A percentile compares a stretch with the other conserved stretches of the same genome.
Evolutionary conservation across 2,888 invertebrate genomes (phyloP).

Genomic region (Eupeodes latifasciatus): DNA sequence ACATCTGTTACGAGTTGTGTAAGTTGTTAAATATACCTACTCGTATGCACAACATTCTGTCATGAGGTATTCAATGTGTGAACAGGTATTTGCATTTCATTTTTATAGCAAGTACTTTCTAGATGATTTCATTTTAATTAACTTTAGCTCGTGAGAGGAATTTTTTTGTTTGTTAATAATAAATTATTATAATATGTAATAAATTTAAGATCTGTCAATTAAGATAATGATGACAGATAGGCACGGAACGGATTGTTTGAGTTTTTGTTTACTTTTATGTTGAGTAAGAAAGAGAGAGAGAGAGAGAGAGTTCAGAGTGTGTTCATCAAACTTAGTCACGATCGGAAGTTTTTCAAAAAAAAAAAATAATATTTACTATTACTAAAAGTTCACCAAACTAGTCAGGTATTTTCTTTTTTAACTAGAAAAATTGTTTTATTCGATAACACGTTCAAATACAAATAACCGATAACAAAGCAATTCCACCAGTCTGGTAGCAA

Average conservation of each 20-base stretch:
- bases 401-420: too few relatives aligned
- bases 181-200: not conserved
- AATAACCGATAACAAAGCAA: too few relatives aligned
- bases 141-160: conserved; percentile 18
- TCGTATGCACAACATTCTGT: not conserved
- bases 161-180: not conserved
- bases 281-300: too few relatives aligned
- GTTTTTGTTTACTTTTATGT: not conserved
- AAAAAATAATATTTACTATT: too few relatives aligned
- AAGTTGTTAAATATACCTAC: not conserved
- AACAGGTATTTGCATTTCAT: conserved; percentile 19
- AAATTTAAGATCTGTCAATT: not conserved
- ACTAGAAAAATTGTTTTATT: too few relatives aligned
- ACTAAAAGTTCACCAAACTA: too few relatives aligned
- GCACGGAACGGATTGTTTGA: not conserved
- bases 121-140: conserved; percentile 29
- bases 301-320: too few relatives aligned
- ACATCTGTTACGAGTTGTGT: conserved; percentile 39
- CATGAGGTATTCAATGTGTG: conserved; percentile 4
- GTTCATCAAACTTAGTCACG: too few relatives aligned
- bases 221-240: not conserved
- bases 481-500: too few relatives aligned
- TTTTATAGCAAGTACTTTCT: conserved; percentile 6
- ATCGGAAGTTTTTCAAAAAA: too few relatives aligned
- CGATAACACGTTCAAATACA: too few relatives aligned